A percentile compares a stretch with the other conserved stretches of the same genome.
These are phyloP conservation scores for Galerucella calmariensis DNA, from an alignment of 2,888 invertebrate species.

Conservation along the genomic window DNA sequence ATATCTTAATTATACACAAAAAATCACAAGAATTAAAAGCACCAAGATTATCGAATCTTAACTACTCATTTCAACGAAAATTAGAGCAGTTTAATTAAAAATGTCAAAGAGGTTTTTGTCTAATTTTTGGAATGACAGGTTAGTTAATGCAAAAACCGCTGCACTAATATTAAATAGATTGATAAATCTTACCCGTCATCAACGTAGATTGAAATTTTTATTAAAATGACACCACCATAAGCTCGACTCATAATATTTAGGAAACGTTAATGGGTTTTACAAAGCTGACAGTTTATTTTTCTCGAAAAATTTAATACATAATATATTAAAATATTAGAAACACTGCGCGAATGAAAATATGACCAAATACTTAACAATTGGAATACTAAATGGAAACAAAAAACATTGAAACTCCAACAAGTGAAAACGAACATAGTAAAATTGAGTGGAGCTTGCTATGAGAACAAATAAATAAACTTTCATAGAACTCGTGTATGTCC, in stretches of 20 bases:
- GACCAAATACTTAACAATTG: too few relatives aligned
- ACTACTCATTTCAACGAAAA: neutral
- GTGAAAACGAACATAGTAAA: too few relatives aligned
- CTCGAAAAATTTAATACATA: neutral
- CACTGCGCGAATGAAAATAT: neutral
- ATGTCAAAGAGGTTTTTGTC: neutral
- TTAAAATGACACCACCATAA: conserved; percentile 1
- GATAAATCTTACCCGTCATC: neutral
- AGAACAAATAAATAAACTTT: too few relatives aligned
- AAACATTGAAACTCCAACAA: too few relatives aligned
- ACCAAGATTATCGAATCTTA: too few relatives aligned
- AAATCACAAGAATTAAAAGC: too few relatives aligned
- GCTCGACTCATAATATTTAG: neutral
- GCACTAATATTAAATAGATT: neutral
- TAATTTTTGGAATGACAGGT: neutral
- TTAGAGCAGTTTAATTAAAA: neutral
- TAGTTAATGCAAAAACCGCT: neutral
- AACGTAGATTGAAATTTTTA: conserved; percentile 1
- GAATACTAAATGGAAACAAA: too few relatives aligned
- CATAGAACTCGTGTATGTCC: too few relatives aligned
- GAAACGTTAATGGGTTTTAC: neutral
- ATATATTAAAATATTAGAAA: neutral
- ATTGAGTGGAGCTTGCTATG: too few relatives aligned
- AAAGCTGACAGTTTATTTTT: too few relatives aligned
- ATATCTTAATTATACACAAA: too few relatives aligned